Percentiles rank a stretch among this genome's conserved stretches.
Evolutionary conservation across 2,797 vertebrate species (phyloP).

Genomic region (Liasis olivaceus): DNA sequence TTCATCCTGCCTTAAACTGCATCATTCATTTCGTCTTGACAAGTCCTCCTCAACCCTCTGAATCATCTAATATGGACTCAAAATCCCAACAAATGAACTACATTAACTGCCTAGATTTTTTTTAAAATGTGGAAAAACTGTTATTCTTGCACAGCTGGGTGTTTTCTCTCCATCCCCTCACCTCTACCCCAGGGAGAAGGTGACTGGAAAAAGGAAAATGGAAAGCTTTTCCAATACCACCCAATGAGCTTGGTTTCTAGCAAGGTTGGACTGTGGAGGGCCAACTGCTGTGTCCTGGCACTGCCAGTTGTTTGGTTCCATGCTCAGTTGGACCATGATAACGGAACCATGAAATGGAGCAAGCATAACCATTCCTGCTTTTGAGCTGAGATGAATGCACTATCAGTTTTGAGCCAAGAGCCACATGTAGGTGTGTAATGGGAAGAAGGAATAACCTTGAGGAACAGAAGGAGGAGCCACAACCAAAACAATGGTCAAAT

Average conservation of each 20-base stretch:
- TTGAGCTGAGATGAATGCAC: not conserved
- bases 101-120: slow-evolving; percentile 11
- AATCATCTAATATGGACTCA: slow-evolving; percentile 1
- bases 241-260: not conserved
- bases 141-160: not conserved
- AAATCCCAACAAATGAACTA: not conserved
- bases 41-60: not conserved
- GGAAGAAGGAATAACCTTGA: not conserved
- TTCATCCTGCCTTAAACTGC: not conserved
- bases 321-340: not conserved
- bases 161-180: not conserved
- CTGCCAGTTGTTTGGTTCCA: not conserved
- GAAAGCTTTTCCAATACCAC: not conserved
- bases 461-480: not conserved
- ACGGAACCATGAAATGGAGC: not conserved
- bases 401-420: not conserved
- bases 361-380: not conserved
- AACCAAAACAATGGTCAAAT: not conserved
- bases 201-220: not conserved
- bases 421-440: not conserved
- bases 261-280: not conserved
- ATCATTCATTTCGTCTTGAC: slow-evolving; percentile 29
- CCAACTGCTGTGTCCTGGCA: too few relatives aligned
- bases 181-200: not conserved
- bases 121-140: not conserved